phyloP scores from a whole-genome alignment of 2,797 vertebrate genomes.

The Diceros bicornis region DNA sequence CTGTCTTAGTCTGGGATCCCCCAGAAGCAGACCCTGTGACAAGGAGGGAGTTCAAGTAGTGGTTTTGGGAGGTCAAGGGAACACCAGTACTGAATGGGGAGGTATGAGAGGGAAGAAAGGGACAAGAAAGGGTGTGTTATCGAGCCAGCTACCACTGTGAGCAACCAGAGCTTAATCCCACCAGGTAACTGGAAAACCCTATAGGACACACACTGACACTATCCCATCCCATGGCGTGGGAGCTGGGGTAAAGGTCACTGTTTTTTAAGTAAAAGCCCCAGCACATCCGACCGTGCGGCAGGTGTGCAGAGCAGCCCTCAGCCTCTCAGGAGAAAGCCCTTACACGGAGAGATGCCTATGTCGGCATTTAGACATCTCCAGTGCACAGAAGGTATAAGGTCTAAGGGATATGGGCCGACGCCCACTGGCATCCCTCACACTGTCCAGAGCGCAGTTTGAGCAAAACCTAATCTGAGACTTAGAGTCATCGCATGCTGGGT shows the following conservation, averaged over 20 bases:
- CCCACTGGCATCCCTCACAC: not conserved
- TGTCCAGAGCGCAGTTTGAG: not conserved
- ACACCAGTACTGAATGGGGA: not conserved
- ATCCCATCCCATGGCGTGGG: not conserved
- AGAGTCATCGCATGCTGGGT: not conserved
- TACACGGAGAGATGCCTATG: not conserved
- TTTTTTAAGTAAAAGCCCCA: not conserved
- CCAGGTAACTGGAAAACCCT: not conserved
- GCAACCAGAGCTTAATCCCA: not conserved
- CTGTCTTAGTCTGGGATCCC: not conserved
- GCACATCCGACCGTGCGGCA: not conserved
- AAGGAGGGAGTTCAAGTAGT: not conserved
- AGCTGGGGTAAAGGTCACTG: not conserved
- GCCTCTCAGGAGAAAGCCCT: not conserved
- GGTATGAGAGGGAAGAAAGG: not conserved
- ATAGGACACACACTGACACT: not conserved
- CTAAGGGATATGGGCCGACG: accelerated
- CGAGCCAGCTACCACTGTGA: not conserved
- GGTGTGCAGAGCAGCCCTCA: not conserved
- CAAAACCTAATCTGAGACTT: not conserved
- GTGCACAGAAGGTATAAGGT: not conserved
- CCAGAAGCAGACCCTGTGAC: not conserved
- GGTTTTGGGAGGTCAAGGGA: not conserved
- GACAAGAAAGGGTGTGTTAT: not conserved
- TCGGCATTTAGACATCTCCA: not conserved